Evolutionary conservation across 2,113 vertebrate species (phyloP), one percentile per base, ranked within the genome.

Genomic region (Stegastes partitus): DNA sequence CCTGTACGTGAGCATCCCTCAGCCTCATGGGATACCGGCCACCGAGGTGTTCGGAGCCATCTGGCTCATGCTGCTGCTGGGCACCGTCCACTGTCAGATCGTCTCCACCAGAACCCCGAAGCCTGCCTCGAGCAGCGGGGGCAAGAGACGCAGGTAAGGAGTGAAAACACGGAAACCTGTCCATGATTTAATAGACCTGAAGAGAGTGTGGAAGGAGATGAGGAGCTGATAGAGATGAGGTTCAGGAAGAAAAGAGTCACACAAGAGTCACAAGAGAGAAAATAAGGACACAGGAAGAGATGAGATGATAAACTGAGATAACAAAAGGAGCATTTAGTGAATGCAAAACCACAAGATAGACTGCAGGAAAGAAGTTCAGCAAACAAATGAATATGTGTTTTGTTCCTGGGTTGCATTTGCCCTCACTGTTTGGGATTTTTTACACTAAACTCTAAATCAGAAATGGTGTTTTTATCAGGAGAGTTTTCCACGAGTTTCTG

Each of bases 21-120:
- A 94, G 85, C 91, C 96, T 74, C 97, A 97, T 91, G 95, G 92
- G 85, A 96, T 99, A 89, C 98, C 98, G 37, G 92, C 95, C 85
- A 99, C 97, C 0, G 98, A 99, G 93, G 97, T 99, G 82, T 95
- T 97, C 45, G 97, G 96, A 59, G 96, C 96, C 11, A 26, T 96
- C 93, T 99, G 96, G 97, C 95, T 99, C 28, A 99, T 99, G 98
- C 81, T 99, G 92, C 95, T 99, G 45, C 94, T 99, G 82, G 98
- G 98, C 78, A 99, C 98, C 31, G 98, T 99, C 69, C 98, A 99
- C 89, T 99, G 98, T 92, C 98, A 99, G 96, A 99, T 99, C 77
- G 98, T 99, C 78, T 99, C 98, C 85, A 99, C 98, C 45, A 91
- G 97, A 77, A 99, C 97, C 3, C 98, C 97, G 12, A 99, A 99